Evolutionary conservation across 2,888 invertebrate genomes (phyloP).

Genomic region (Eulithis prunata): DNA sequence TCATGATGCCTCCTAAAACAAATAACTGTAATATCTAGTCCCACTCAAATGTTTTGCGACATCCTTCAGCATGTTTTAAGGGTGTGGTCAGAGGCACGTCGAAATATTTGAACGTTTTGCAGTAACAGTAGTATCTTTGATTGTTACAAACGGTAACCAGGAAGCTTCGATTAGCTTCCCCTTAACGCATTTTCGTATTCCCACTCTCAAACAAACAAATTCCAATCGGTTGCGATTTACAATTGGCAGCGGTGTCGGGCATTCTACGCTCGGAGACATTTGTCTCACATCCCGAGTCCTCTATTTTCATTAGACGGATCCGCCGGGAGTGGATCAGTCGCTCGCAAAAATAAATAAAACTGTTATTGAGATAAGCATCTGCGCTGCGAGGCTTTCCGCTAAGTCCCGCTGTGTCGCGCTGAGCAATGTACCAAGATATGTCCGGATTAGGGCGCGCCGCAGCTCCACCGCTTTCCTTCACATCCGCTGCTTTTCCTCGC

Average conservation of each 20-base stretch:
- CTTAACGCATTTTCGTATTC: conserved; percentile 14
- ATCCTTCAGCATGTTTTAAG: no score
- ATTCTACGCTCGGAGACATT: conserved; percentile 43
- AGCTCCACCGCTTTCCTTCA: conserved; percentile 63
- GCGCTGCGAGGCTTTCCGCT: conserved; percentile 75
- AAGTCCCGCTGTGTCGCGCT: conserved; percentile 82
- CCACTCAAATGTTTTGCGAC: no score
- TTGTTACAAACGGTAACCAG: neutral
- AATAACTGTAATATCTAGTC: no score
- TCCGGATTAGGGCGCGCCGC: conserved; percentile 75
- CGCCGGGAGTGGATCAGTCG: conserved; percentile 77
- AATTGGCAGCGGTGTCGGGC: conserved; percentile 41
- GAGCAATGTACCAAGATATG: conserved; percentile 83
- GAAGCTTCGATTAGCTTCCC: neutral
- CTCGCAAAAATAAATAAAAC: conserved; percentile 84
- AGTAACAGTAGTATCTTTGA: neutral
- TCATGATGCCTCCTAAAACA: no score
- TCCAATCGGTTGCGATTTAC: conserved; percentile 43
- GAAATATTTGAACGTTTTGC: neutral
- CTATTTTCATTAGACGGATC: conserved; percentile 80
- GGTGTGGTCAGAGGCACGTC: no score
- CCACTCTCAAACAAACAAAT: conserved; percentile 28
- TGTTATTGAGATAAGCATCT: conserved; percentile 85
- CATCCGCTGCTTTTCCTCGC: conserved; percentile 70
- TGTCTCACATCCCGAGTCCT: conserved; percentile 57